Base-by-base conservation (phyloP, 2,888 invertebrate species). In the Brenthis ino region DNA sequence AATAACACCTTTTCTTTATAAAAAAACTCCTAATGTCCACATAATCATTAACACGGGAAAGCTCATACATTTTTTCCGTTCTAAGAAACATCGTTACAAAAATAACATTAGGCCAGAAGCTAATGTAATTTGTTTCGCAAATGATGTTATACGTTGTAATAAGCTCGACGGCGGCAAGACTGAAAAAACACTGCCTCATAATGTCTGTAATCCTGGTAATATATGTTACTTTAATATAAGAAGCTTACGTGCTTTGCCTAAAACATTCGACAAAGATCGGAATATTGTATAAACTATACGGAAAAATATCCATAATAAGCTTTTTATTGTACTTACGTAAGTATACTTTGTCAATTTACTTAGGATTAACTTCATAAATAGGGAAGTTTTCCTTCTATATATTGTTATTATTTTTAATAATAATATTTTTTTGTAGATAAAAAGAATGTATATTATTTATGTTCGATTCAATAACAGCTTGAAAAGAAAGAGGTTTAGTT, bases 121-220 rank as follows among this genome's bases (percentile, higher is more conserved):
- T 71, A 78, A 77, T 76, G 84, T 85, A 87, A 88, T 88, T 88
- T 89, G 85, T 82, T 75, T 85, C 75, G 80, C 85, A 87, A 87
- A 87, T 85, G 83, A 78, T 78, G 78, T 77, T 76, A 75, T 77
- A 69, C 69, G 69, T 69, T 64, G 74, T 78, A 76, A 77, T 77
- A 76, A 76, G 75, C 74, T 57, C 48, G 69, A 56, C 53, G 71
- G 63, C 51, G 64, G 47, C 64, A 50, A 64, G 71, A 66, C 71
- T 71, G 71, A 72, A 75, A 70, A 74, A 72, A 69, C 69, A 63
- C 61, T 57, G 66, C 60, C 64, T 69, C 68, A 72, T 73, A 73
- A 73, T 71, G 74, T 70, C 70, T 67, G 69, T 72, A 75, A 69
- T 72, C 71, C 66, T 43, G 66, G 71, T 67, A 64, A 66, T 64